Base-by-base conservation (phyloP, 2,888 invertebrate species). In the Mystacides longicornis region DNA sequence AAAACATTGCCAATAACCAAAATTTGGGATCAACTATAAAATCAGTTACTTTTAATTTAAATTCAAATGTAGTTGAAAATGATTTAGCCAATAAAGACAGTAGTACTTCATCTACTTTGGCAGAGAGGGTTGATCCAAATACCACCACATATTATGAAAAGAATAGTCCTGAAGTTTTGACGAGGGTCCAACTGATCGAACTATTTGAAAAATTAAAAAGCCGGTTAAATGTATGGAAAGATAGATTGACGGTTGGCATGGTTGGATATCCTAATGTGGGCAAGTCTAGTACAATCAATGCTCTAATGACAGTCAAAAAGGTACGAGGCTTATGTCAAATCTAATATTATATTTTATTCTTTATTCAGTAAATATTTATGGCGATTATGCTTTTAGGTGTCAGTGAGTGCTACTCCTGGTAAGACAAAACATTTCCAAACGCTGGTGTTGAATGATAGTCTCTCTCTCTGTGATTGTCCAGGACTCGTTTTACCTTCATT, bases 181-280 rank as follows among this genome's bases (percentile, higher is more conserved):
- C 79, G 21, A 81, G 87, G 57, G 78, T 82, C 27, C 82, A 85
- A 64, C 72, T 96, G 23, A 80, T 94, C 50, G 73, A 80, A 33
- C 77, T 90, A 16, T 82, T 96, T 56, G 64, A 66, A 65, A 73
- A 77, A 68, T 37, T 4, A n/a, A 3, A 37, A 16, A n/a, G n/a
- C n/a, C n/a, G n/a, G n/a, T n/a, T n/a, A n/a, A 70, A 77, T 69
- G 69, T 69, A 67, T 71, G 73, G 20, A 65, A 71, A 23, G 71
- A 75, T n/a, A 68, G 86, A 23, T 80, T 87, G 5, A 91, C 91
- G n/a, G 83, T 95, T 56, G 95, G 96, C 5, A 80, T 96, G 70
- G 96, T 99, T 56, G 99, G 99, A 1, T 99, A 99, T 75, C 99
- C 99, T 0, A 99, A 99, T 79, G 99, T 99, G 1, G 99, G 99